A percentile compares a stretch with the other conserved stretches of the same genome.
phyloP scores from a whole-genome alignment of 2,113 vertebrate species.

The Limanda limanda region DNA sequence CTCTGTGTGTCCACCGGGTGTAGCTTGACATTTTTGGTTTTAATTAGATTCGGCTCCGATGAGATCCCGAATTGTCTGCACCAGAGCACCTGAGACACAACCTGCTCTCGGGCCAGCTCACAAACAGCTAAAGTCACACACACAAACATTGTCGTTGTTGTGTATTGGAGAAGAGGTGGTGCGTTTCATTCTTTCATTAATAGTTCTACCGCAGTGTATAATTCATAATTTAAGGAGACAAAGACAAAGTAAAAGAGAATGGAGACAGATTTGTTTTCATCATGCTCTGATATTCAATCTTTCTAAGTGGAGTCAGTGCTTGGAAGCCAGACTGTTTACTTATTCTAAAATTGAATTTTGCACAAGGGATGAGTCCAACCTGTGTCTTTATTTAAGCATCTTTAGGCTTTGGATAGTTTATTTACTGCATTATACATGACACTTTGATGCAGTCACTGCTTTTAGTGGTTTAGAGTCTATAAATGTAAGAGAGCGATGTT shows the following conservation, averaged over 20 bases:
- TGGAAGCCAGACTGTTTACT: constrained; percentile 65
- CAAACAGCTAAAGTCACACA: constrained; percentile 27
- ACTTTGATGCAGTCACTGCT: constrained; percentile 1
- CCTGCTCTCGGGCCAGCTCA: constrained; percentile 28
- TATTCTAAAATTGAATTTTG: constrained; percentile 67
- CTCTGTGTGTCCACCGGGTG: constrained; percentile 37
- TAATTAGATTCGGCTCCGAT: constrained; percentile 68
- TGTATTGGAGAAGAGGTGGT: constrained; percentile 14
- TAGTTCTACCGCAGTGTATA: constrained; percentile 14
- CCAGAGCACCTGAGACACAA: constrained; percentile 13
- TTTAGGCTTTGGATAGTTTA: constrained; percentile 52
- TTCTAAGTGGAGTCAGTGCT: constrained; percentile 44
- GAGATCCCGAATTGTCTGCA: constrained; percentile 51
- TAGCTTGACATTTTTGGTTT: constrained; percentile 62
- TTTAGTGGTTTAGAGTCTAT: constrained; percentile 4
- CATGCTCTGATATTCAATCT: constrained; percentile 39
- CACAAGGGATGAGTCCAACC: constrained; percentile 49
- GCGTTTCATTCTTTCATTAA: constrained; percentile 17
- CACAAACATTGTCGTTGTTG: constrained; percentile 10
- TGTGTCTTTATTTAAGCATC: constrained; percentile 63
- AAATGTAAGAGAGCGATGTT: neutral
- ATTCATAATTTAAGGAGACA: constrained; percentile 34
- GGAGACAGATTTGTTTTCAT: constrained; percentile 36
- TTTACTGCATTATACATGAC: constrained; percentile 34
- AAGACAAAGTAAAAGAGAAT: constrained; percentile 38